Base-by-base conservation (phyloP, 2,888 invertebrate genomes). In the Cosmia trapezina region DNA sequence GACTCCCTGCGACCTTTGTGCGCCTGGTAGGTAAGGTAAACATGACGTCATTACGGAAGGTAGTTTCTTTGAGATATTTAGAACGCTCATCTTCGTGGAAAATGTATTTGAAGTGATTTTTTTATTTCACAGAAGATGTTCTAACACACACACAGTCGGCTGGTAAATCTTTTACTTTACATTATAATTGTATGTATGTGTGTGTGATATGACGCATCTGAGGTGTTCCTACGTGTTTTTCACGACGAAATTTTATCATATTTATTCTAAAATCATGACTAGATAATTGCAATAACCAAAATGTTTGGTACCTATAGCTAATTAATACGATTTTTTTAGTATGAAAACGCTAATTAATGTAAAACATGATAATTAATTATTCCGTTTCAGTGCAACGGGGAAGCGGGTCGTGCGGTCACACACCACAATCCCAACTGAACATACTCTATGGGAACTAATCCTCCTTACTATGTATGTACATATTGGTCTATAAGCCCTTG, bases 31-130 rank as follows among this genome's bases (percentile, higher is more conserved):
- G 41, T 49, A 14, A 47, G 67, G 67, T 64, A 64, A 72, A 82
- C 61, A 67, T 83, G 53, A 67, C 60, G 66, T 63, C 56, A 70
- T 70, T 83, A 80, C 56, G 33, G 54, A 64, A 83, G 51, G 64
- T 67, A 78, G 63, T 64, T 74, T 56, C 67, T 72, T 80, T 78
- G 67, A 83, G 54, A 79, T 67, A 78, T 64, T 78, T 79, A 73
- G n/a, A 45, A 67, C 14, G 22, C 56, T 47, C 49, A 54, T 65
- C 64, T 77, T 45, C 59, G 56, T 54, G 57, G 37, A 75, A 61
- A 70, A 67, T 65, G 12, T 80, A 54, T 67, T 67, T 66, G 53
- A 56, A 37, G 60, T 73, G 80, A 73, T 70, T 77, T 70, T 69
- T 60, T 78, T 63, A 78, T 66, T 78, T 63, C 56, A 54, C 53